phyloP scores from a whole-genome alignment of 37 sponge, comb jelly and placozoan species.

The Lycopodina hypogea region DNA sequence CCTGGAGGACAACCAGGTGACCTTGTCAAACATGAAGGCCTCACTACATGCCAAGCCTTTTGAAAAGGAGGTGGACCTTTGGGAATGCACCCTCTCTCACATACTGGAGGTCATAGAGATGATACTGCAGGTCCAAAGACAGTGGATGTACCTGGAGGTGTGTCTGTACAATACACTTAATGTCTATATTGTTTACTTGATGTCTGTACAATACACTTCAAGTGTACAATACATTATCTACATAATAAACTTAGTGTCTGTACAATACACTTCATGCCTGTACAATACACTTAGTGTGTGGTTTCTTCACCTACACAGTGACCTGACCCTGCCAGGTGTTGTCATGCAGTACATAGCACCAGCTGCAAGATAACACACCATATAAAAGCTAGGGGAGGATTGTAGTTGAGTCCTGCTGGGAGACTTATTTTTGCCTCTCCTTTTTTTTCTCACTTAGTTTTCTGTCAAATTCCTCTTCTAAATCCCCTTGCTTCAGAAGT shows the following conservation, averaged over 20 bases:
- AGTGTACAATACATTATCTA: not conserved
- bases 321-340: too few relatives aligned
- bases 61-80: conserved; percentile 92
- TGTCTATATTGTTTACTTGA: not conserved
- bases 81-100: conserved; percentile 97
- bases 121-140: conserved; percentile 94
- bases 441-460: too few relatives aligned
- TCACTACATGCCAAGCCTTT: conserved; percentile 96
- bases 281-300: too few relatives aligned
- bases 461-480: too few relatives aligned
- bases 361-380: too few relatives aligned
- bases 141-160: conserved; percentile 99
- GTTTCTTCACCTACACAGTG: not conserved
- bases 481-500: too few relatives aligned
- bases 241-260: not conserved
- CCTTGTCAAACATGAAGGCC: conserved; percentile 96
- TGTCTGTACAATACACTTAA: not conserved
- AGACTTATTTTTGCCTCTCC: too few relatives aligned
- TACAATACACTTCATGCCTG: too few relatives aligned
- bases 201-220: not conserved
- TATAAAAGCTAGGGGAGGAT: too few relatives aligned
- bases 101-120: conserved; percentile 97
- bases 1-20: conserved; percentile 98
- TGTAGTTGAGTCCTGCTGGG: too few relatives aligned
- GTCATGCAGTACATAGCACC: too few relatives aligned